These are phyloP conservation scores for Habrosyne pyritoides DNA, from an alignment of 2,888 invertebrate species.

Conservation along the genomic window DNA sequence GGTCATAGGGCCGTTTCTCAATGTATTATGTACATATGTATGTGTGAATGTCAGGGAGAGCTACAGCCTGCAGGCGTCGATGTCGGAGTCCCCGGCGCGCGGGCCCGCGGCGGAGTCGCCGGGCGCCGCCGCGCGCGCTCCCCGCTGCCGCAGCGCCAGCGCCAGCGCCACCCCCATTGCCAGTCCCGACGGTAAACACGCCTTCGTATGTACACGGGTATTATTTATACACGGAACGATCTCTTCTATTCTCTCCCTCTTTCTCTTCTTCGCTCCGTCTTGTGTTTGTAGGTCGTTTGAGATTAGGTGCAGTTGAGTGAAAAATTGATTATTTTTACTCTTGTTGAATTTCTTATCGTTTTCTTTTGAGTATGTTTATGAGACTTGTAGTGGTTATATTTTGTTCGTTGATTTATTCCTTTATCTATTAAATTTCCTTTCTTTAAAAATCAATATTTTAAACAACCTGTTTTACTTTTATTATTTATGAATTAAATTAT, in stretches of 20 bases:
- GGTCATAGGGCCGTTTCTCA: neutral
- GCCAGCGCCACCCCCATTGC: conserved; percentile 72
- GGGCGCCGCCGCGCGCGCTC: conserved; percentile 72
- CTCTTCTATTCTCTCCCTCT: conserved; percentile 21
- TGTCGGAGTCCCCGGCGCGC: conserved; percentile 79
- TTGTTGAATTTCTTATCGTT: conserved; percentile 17
- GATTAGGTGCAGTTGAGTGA: neutral
- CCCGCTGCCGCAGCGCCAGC: conserved; percentile 84
- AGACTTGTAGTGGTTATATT: too few species aligned
- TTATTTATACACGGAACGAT: conserved; percentile 38
- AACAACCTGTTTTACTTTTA: neutral
- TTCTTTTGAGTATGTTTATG: conserved; percentile 22
- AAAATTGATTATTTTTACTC: conserved; percentile 19
- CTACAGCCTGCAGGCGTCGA: conserved; percentile 85
- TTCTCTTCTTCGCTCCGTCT: conserved; percentile 21
- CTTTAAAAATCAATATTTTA: too few species aligned
- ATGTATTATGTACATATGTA: conserved; percentile 23
- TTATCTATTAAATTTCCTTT: too few species aligned
- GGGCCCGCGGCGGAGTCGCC: conserved; percentile 42
- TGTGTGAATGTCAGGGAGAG: conserved; percentile 76
- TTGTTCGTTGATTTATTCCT: too few species aligned
- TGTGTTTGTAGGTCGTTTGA: conserved; percentile 19
- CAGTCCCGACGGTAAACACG: conserved; percentile 80
- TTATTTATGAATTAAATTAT: conserved; percentile 13
- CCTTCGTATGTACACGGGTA: conserved; percentile 79